Evolutionary conservation across 1,140 invertebrate genomes (phyloP).

Genomic region (Carcinoscorpius rotundicauda): DNA sequence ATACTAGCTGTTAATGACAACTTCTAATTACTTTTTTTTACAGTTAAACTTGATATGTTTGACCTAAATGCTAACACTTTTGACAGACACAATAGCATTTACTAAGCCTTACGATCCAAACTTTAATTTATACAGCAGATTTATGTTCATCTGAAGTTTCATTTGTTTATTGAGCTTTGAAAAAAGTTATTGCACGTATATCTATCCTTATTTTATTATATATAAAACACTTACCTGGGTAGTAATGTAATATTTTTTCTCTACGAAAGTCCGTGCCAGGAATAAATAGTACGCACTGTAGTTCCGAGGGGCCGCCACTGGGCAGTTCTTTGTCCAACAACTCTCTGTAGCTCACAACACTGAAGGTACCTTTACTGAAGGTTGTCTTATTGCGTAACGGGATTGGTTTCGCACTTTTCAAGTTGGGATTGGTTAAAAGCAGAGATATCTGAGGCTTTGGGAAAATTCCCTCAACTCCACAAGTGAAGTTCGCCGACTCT

Average conservation of each 20-base stretch:
- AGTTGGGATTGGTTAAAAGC: background rate
- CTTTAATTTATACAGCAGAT: too few species aligned
- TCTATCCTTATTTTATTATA: too few species aligned
- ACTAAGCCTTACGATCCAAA: too few species aligned
- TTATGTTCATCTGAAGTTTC: too few species aligned
- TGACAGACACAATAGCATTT: too few species aligned
- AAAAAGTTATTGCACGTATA: too few species aligned
- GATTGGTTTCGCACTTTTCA: background rate
- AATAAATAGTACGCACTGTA: constrained; percentile 17
- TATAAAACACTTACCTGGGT: constrained; percentile 30
- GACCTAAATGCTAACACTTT: too few species aligned
- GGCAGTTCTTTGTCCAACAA: constrained; percentile 13
- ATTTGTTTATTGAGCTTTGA: too few species aligned
- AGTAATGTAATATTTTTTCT: constrained; percentile 14
- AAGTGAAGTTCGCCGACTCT: background rate
- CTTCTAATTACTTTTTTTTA: too few species aligned
- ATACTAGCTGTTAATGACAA: too few species aligned
- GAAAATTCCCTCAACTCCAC: background rate
- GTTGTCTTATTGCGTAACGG: background rate
- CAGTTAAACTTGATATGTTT: too few species aligned
- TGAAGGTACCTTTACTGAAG: constrained; percentile 9
- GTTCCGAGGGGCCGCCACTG: constrained; percentile 4
- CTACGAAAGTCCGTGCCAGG: constrained; percentile 18
- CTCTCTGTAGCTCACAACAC: constrained; percentile 10
- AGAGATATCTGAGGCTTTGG: background rate